phyloP scores from a whole-genome alignment of 2,797 vertebrate species.

The Rallus crepitans region DNA sequence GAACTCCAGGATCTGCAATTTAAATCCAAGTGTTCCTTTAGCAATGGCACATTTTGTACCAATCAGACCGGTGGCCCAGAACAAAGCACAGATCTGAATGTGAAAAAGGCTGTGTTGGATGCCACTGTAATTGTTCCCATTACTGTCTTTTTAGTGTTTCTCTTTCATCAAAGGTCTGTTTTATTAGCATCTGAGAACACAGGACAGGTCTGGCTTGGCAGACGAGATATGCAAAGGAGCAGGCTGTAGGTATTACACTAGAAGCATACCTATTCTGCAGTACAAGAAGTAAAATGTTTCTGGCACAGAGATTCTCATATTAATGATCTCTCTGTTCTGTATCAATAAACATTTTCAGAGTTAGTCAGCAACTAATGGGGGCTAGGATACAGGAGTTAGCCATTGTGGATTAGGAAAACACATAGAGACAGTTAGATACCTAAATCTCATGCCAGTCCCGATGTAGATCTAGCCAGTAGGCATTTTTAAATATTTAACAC shows the following conservation, averaged over 20 bases:
- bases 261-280: not conserved
- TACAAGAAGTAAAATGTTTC: not conserved
- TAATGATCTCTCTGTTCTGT: not conserved
- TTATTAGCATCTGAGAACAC: not conserved
- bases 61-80: not conserved
- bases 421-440: not conserved
- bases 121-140: not conserved
- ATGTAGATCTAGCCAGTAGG: not conserved
- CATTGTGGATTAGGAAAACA: not conserved
- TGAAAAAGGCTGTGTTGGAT: not conserved
- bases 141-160: not conserved
- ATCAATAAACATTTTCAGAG: not conserved
- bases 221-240: not conserved
- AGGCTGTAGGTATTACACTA: not conserved
- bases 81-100: not conserved
- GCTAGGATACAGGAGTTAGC: not conserved
- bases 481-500: not conserved
- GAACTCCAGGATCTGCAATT: not conserved
- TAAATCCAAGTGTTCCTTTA: not conserved
- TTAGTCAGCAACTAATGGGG: not conserved
- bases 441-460: not conserved
- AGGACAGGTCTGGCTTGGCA: not conserved
- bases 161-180: not conserved
- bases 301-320: not conserved
- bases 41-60: not conserved